Conservation (phyloP, 2,797 vertebrate species). For the Coreius guichenoti region DNA sequence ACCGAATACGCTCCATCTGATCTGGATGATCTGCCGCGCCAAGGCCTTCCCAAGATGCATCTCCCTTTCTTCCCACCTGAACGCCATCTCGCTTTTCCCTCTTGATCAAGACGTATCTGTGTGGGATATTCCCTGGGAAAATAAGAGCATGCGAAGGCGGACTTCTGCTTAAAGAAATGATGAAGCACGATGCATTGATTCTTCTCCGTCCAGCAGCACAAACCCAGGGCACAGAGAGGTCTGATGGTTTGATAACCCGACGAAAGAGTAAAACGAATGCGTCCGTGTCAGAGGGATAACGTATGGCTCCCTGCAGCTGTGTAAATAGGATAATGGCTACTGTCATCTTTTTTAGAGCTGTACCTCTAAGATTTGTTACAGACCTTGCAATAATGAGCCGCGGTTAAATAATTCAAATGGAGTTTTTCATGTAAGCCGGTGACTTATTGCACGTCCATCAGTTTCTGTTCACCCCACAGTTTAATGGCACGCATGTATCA, state of each 20-base stretch:
- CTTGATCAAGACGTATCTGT: slow-evolving; percentile 4
- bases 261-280: slow-evolving; percentile 61
- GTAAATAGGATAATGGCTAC: slow-evolving; percentile 65
- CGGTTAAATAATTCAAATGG: slow-evolving; percentile 55
- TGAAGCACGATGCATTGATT: not conserved
- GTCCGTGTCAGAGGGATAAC: slow-evolving; percentile 44
- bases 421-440: slow-evolving; percentile 12
- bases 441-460: slow-evolving; percentile 31
- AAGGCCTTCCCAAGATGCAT: slow-evolving; percentile 27
- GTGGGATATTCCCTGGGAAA: not conserved
- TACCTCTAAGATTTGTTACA: slow-evolving; percentile 53
- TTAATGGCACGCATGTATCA: not conserved
- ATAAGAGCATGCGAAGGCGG: not conserved
- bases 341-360: slow-evolving; percentile 53
- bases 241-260: slow-evolving; percentile 54
- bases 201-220: slow-evolving; percentile 12
- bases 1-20: slow-evolving; percentile 31
- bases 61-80: slow-evolving; percentile 24
- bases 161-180: slow-evolving; percentile 9
- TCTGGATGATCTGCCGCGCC: slow-evolving; percentile 19
- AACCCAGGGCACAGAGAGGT: slow-evolving; percentile 33
- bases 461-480: slow-evolving; percentile 26
- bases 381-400: slow-evolving; percentile 60
- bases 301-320: slow-evolving; percentile 63
- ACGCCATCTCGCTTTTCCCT: not conserved